Percentiles rank a stretch among this genome's conserved stretches.
Evolutionary conservation across 1,140 invertebrate genomes (phyloP).

Genomic region (Drosophila bifasciata): DNA sequence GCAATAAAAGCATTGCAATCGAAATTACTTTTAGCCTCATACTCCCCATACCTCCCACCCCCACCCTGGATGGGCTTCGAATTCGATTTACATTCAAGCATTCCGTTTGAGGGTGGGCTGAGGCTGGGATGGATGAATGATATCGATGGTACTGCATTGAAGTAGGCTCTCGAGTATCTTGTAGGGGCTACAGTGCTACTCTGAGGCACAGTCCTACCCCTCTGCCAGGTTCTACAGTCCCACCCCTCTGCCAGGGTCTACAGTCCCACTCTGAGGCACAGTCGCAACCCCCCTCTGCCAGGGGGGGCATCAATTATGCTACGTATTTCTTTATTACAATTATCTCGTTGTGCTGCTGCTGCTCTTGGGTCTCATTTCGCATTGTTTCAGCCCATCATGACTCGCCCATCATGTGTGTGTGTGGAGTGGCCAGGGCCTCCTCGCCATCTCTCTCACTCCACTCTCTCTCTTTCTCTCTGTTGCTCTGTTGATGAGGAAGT

Average conservation of each 20-base stretch:
- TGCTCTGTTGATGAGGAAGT: conserved; percentile 45
- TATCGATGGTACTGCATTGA: background rate
- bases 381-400: conserved; percentile 53
- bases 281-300: background rate
- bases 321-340: conserved; percentile 67
- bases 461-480: too few species aligned
- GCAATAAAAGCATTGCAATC: conserved; percentile 51
- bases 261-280: background rate
- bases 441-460: background rate
- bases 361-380: conserved; percentile 19
- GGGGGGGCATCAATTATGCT: conserved; percentile 36
- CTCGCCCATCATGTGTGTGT: conserved; percentile 20
- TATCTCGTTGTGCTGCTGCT: conserved; percentile 74
- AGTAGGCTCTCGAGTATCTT: background rate
- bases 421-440: conserved; percentile 33
- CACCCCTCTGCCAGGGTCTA: background rate
- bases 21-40: conserved; percentile 49
- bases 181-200: background rate
- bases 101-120: conserved; percentile 25
- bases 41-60: background rate
- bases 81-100: conserved; percentile 54
- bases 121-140: background rate
- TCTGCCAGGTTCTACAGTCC: too few species aligned
- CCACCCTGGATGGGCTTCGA: conserved; percentile 27
- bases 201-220: background rate